Evolutionary conservation across 2,113 vertebrate species (phyloP), one percentile per base, ranked within the genome.

Genomic region (Falco punctatus): DNA sequence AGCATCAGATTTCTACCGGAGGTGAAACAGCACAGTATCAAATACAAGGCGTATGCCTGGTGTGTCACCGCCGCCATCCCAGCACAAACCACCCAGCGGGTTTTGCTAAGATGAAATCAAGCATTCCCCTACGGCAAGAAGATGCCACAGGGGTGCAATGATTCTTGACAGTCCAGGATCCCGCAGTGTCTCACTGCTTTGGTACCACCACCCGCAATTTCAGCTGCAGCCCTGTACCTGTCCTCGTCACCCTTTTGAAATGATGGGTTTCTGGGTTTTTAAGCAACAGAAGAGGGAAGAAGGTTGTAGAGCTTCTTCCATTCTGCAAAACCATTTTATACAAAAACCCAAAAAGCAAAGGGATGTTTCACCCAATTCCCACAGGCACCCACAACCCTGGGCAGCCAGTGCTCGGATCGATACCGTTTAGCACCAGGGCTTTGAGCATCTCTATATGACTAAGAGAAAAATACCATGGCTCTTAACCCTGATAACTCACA

Each of bases 21-120:
- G 26, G 17, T 57, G 54, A 42, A 83, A 62, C 13, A 73, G 51
- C 19, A 66, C 22, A 32, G 23, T 13, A 65, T 48, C 28, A 81
- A 74, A 69, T 6, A 42, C 20, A 66, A 58, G n/a, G 35, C 69
- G 66, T 46, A 48, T 10, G 14, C 52, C 70, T 28, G 49, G 14
- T 19, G 33, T 30, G 42, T 40, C 62, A 66, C 33, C 0, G 0
- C 27, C 2, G 0, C 18, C 44, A 27, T 4, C 22, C 28, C 74
- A 72, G 77, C 44, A 66, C 46, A 70, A 65, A 70, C 13, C 23
- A 59, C 14, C 4, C 0, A 0, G 2, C 0, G 0, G 33, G 46
- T 88, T 84, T 67, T 55, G 38, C 18, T 26, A 21, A 64, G 40
- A 23, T 49, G 11, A 90, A 88, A 92, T 77, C 1, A 4, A 79